These are phyloP conservation scores for Xylocopa sonorina DNA, from an alignment of 1,140 invertebrate species.

Conservation along the genomic window DNA sequence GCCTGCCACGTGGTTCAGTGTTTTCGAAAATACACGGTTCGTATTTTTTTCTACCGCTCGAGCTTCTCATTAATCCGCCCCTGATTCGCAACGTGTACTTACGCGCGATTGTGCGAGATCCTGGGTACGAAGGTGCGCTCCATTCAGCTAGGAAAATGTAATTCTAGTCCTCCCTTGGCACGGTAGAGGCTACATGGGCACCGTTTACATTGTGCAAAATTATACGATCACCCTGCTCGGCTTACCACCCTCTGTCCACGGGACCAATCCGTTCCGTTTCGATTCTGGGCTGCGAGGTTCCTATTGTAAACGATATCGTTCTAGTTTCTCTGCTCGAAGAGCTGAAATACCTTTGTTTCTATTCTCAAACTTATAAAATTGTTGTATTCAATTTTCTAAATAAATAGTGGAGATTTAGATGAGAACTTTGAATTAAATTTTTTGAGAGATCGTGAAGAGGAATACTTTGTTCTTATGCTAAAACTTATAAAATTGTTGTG, in stretches of 20 bases:
- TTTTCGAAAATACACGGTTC: too few relatives aligned
- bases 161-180: conserved; percentile 18
- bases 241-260: conserved; percentile 13
- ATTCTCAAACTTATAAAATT: neutral
- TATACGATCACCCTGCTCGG: conserved; percentile 31
- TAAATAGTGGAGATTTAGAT: too few relatives aligned
- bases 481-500: too few relatives aligned
- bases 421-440: too few relatives aligned
- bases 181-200: neutral
- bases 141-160: conserved; percentile 29
- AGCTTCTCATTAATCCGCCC: conserved; percentile 3
- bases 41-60: too few relatives aligned
- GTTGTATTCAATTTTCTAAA: too few relatives aligned
- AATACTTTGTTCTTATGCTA: too few relatives aligned
- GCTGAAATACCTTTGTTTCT: neutral
- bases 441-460: too few relatives aligned
- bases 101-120: conserved; percentile 13
- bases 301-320: conserved; percentile 20
- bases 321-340: neutral
- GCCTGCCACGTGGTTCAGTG: too few relatives aligned
- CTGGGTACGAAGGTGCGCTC: conserved; percentile 22
- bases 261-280: conserved; percentile 27
- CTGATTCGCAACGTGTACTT: conserved; percentile 10
- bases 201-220: conserved; percentile 42
- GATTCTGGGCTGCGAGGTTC: conserved; percentile 2